These are phyloP conservation scores for Menura novaehollandiae DNA, from an alignment of 2,113 vertebrate species.

Conservation along the genomic window DNA sequence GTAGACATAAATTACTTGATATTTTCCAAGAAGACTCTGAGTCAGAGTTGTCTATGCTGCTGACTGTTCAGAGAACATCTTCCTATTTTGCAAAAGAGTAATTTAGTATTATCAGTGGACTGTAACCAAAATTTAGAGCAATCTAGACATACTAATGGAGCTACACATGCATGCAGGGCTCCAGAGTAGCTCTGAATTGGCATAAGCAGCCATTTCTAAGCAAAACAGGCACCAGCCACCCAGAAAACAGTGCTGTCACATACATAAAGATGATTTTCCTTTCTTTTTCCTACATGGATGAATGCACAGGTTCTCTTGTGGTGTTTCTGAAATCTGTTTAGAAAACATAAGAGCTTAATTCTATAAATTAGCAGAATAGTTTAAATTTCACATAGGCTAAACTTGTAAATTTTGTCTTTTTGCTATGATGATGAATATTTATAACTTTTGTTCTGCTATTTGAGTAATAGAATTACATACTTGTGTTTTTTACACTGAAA, in stretches of 20 bases:
- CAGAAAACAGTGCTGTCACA: slow-evolving; percentile 18
- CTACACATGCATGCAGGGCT: background rate
- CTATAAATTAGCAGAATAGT: background rate
- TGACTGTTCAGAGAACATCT: background rate
- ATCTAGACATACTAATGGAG: slow-evolving; percentile 1
- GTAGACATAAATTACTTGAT: background rate
- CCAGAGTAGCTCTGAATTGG: background rate
- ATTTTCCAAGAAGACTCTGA: background rate
- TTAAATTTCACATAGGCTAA: background rate
- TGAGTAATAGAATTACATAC: background rate
- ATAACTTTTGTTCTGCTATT: background rate
- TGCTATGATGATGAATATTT: background rate
- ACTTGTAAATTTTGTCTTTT: background rate
- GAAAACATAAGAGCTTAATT: background rate
- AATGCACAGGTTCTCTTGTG: background rate
- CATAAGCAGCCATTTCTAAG: background rate
- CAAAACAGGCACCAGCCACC: background rate
- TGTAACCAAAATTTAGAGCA: background rate
- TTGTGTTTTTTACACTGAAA: background rate
- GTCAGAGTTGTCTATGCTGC: background rate
- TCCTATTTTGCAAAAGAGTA: background rate
- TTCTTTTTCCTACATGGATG: background rate
- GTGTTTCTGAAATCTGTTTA: background rate
- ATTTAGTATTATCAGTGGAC: slow-evolving; percentile 13
- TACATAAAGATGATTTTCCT: slow-evolving; percentile 4